phyloP scores from a whole-genome alignment of 2,888 invertebrate genomes.

The Drosophila tanythrix region DNA sequence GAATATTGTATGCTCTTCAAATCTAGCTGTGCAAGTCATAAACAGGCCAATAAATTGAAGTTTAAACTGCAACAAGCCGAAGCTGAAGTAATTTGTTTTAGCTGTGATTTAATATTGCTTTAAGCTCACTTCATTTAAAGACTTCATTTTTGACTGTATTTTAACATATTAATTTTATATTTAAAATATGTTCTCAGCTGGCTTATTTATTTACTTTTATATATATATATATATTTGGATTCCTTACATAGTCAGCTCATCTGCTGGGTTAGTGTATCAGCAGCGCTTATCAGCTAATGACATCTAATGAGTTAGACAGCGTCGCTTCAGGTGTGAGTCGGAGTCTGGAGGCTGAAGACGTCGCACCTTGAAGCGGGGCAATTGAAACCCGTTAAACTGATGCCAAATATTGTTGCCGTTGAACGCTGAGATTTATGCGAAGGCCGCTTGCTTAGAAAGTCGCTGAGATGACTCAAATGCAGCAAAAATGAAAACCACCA shows the following conservation, averaged over 20 bases:
- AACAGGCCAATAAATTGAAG: not conserved
- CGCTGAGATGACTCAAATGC: constrained; percentile 60
- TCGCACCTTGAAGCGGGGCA: constrained; percentile 61
- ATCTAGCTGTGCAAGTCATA: not conserved
- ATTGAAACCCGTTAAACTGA: constrained; percentile 75
- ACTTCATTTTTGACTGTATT: not conserved
- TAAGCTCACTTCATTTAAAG: not conserved
- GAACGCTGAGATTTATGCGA: constrained; percentile 37
- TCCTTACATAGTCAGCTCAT: not conserved
- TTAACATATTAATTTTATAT: not conserved
- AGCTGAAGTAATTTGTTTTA: not conserved
- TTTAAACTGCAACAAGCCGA: not conserved
- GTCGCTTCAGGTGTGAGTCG: constrained; percentile 59
- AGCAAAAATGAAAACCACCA: not conserved
- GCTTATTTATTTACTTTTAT: not conserved
- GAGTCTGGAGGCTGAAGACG: constrained; percentile 18
- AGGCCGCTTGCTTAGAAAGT: constrained; percentile 62
- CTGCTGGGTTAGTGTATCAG: constrained; percentile 39
- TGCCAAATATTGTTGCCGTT: constrained; percentile 65
- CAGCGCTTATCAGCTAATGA: constrained; percentile 73
- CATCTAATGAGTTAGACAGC: constrained; percentile 78
- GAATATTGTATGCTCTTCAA: constrained; percentile 27
- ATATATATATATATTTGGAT: not conserved
- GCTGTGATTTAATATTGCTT: not conserved
- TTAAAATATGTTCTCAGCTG: not conserved